A percentile compares a stretch with the other conserved stretches of the same genome.
Evolutionary conservation across 2,888 invertebrate species (phyloP).

Genomic region (Hymenopus coronatus): DNA sequence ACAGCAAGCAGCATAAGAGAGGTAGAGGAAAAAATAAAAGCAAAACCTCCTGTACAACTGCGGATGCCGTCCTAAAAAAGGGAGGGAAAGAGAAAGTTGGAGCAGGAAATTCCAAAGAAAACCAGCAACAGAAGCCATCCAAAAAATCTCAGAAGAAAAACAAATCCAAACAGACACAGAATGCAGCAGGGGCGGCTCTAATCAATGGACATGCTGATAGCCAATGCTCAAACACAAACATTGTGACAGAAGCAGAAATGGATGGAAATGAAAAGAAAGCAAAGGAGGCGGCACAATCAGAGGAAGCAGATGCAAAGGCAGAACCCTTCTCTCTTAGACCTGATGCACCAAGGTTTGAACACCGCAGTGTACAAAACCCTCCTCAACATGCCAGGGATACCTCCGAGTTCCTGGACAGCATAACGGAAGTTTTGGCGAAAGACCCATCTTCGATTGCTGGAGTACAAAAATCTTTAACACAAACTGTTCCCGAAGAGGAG

Average conservation of each 20-base stretch:
- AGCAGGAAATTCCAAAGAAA: not conserved
- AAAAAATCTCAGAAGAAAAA: not conserved
- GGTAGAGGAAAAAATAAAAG: not conserved
- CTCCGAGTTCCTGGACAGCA: constrained; percentile 1
- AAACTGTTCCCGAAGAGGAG: not conserved
- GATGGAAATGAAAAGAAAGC: constrained; percentile 10
- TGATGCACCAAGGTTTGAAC: not conserved
- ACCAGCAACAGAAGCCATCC: not conserved
- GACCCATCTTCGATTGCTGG: not conserved
- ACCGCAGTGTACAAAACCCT: not conserved
- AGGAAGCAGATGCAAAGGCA: not conserved
- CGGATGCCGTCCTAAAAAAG: not conserved
- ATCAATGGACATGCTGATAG: not conserved
- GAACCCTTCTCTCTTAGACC: not conserved
- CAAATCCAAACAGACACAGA: not conserved
- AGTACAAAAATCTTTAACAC: not conserved
- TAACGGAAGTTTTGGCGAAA: not conserved
- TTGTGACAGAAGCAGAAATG: not conserved
- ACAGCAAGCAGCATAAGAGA: not conserved
- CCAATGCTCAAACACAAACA: not conserved
- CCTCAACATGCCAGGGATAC: not conserved
- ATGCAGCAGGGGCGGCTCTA: not conserved
- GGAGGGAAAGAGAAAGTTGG: not conserved
- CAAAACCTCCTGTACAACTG: not conserved
- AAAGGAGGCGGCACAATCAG: not conserved